Conservation (phyloP, 2,797 vertebrate species). For the Onychomys arenicola region DNA sequence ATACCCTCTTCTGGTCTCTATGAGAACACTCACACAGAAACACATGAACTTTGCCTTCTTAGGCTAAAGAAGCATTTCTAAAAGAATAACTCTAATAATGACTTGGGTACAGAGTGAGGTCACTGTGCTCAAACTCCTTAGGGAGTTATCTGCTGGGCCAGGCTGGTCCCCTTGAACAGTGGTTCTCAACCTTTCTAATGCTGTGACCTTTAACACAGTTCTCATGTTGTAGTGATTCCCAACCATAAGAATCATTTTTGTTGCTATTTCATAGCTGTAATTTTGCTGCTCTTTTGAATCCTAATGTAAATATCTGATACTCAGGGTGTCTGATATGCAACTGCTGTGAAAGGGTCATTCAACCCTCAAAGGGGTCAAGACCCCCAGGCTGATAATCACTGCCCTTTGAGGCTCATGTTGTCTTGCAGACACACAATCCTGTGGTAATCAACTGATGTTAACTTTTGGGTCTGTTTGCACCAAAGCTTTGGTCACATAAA, state of each 20-base stretch:
- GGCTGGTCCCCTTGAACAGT: no score
- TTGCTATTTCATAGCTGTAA: not conserved
- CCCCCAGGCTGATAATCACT: not conserved
- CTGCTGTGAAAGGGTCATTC: not conserved
- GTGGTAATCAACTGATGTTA: not conserved
- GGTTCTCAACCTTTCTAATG: no score
- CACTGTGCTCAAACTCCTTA: not conserved
- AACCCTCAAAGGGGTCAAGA: not conserved
- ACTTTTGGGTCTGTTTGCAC: not conserved
- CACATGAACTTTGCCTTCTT: not conserved
- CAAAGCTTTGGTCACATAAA: not conserved
- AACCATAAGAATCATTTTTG: not conserved
- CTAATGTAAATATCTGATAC: not conserved
- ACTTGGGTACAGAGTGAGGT: not conserved
- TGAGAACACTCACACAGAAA: not conserved
- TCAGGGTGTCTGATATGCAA: not conserved
- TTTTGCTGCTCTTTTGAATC: not conserved
- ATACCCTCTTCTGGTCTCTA: not conserved
- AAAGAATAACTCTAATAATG: not conserved
- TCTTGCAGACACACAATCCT: accelerated
- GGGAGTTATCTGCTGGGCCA: no score
- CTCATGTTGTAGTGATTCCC: no score
- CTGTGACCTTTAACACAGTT: no score
- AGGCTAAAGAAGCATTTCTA: accelerated
- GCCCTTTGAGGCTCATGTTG: accelerated